phyloP scores from a whole-genome alignment of 2,888 invertebrate species.

The Nemapogon koenigi region DNA sequence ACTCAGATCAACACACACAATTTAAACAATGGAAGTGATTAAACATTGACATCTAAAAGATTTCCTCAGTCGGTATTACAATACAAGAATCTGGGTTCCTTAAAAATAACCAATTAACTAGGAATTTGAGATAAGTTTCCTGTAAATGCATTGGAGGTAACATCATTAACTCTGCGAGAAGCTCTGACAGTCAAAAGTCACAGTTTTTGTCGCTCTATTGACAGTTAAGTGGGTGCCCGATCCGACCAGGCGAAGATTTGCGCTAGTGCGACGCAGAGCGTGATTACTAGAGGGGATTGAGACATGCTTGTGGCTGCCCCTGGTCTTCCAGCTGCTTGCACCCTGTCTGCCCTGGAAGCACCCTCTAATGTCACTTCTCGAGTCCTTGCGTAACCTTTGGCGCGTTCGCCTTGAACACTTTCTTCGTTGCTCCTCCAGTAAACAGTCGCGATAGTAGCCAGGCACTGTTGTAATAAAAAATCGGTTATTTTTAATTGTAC shows the following conservation, averaged over 20 bases:
- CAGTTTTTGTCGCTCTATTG: slow-evolving; percentile 1
- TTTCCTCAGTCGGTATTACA: too few relatives aligned
- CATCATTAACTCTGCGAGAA: slow-evolving; percentile 1
- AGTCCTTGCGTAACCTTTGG: slow-evolving; percentile 79
- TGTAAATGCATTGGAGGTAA: too few relatives aligned
- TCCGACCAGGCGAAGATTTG: slow-evolving; percentile 5
- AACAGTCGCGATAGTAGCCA: slow-evolving; percentile 85
- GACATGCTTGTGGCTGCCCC: slow-evolving; percentile 25
- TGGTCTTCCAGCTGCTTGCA: slow-evolving; percentile 68
- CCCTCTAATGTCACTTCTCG: slow-evolving; percentile 71
- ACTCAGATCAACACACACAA: too few relatives aligned
- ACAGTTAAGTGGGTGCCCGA: slow-evolving; percentile 7
- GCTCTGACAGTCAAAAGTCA: neutral
- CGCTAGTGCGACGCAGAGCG: slow-evolving; percentile 18
- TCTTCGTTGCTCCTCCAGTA: slow-evolving; percentile 90
- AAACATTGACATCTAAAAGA: too few relatives aligned
- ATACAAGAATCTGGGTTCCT: too few relatives aligned
- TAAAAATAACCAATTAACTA: too few relatives aligned
- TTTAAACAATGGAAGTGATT: too few relatives aligned
- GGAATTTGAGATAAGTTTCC: too few relatives aligned
- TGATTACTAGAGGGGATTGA: slow-evolving; percentile 20
- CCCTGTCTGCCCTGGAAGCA: slow-evolving; percentile 74
- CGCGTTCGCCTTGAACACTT: slow-evolving; percentile 80
- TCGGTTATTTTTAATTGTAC: too few relatives aligned
- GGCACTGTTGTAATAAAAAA: slow-evolving; percentile 68